A percentile compares a stretch with the other conserved stretches of the same genome.
Evolutionary conservation across 2,797 vertebrate species (phyloP).

Genomic region (Pseudochaenichthys georgianus): DNA sequence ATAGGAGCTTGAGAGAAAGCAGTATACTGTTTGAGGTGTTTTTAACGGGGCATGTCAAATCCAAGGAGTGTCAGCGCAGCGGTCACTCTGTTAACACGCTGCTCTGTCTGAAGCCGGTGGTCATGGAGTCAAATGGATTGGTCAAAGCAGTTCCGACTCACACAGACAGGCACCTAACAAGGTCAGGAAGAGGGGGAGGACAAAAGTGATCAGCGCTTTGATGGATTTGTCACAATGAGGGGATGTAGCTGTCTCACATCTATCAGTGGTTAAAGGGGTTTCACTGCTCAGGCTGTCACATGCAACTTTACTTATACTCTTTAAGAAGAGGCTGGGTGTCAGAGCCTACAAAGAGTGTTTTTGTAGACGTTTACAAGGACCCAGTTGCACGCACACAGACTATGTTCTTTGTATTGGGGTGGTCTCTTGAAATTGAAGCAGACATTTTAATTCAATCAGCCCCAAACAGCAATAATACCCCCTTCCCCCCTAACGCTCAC

Average conservation of each 20-base stretch:
- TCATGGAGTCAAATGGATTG: conserved; percentile 45
- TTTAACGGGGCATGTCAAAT: conserved; percentile 53
- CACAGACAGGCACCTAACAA: conserved; percentile 28
- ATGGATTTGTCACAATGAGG: conserved; percentile 68
- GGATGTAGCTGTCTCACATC: conserved; percentile 69
- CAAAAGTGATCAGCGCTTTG: conserved; percentile 67
- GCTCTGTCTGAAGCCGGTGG: conserved; percentile 37
- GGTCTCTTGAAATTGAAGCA: conserved; percentile 70
- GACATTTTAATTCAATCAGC: conserved; percentile 80
- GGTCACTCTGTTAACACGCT: conserved; percentile 43
- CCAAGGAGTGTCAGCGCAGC: conserved; percentile 50
- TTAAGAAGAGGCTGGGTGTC: conserved; percentile 41
- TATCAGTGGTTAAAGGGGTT: conserved; percentile 61
- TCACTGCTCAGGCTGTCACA: conserved; percentile 57
- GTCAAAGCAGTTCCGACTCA: conserved; percentile 51
- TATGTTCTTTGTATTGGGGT: conserved; percentile 68
- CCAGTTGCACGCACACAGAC: conserved; percentile 57
- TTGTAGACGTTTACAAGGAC: conserved; percentile 56
- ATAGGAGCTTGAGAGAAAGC: conserved; percentile 67
- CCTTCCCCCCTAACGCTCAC: conserved; percentile 61
- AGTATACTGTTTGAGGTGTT: conserved; percentile 52
- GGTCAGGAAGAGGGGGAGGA: conserved; percentile 50
- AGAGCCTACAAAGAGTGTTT: conserved; percentile 50
- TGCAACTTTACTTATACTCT: conserved; percentile 54
- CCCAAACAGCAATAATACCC: conserved; percentile 65